Evolutionary conservation across 2,888 invertebrate genomes (phyloP).

Genomic region (Bombylius discolor): DNA sequence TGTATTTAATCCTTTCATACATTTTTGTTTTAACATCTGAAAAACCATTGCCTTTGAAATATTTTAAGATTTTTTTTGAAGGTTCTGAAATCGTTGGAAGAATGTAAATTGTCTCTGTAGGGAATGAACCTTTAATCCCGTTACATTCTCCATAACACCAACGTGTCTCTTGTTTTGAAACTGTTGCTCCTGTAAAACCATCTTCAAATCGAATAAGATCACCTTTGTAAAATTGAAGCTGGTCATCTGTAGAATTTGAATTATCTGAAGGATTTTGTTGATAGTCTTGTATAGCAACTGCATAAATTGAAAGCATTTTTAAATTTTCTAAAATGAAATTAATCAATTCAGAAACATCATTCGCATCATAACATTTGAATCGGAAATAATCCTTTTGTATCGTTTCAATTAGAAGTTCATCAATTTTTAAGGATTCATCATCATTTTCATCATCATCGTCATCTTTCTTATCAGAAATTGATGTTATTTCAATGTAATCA

Average conservation of each 20-base stretch:
- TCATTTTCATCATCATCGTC: conserved; percentile 36
- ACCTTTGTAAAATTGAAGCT: conserved; percentile 51
- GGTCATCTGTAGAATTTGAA: conserved; percentile 43
- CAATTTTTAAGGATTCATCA: conserved; percentile 41
- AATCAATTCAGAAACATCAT: conserved; percentile 70
- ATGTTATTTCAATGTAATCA: conserved; percentile 73
- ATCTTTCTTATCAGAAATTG: conserved; percentile 38
- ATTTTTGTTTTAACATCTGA: conserved; percentile 33
- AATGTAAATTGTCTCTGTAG: conserved; percentile 74
- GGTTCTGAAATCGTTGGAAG: conserved; percentile 72
- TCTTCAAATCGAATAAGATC: conserved; percentile 73
- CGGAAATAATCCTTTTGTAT: conserved; percentile 80
- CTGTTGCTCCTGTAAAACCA: conserved; percentile 57
- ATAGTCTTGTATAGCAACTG: conserved; percentile 57
- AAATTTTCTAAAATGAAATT: conserved; percentile 76
- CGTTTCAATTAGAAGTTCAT: conserved; percentile 63
- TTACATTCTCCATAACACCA: conserved; percentile 63
- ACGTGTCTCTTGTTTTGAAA: conserved; percentile 47
- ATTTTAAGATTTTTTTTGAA: conserved; percentile 48
- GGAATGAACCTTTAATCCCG: conserved; percentile 66
- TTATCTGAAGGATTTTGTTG: conserved; percentile 29
- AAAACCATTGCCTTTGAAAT: conserved; percentile 46
- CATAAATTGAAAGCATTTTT: conserved; percentile 71
- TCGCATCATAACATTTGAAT: conserved; percentile 79
- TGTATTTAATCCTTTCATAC: conserved; percentile 39